These are phyloP conservation scores for Morone saxatilis DNA, from an alignment of 2,113 vertebrate genomes.

Conservation along the genomic window DNA sequence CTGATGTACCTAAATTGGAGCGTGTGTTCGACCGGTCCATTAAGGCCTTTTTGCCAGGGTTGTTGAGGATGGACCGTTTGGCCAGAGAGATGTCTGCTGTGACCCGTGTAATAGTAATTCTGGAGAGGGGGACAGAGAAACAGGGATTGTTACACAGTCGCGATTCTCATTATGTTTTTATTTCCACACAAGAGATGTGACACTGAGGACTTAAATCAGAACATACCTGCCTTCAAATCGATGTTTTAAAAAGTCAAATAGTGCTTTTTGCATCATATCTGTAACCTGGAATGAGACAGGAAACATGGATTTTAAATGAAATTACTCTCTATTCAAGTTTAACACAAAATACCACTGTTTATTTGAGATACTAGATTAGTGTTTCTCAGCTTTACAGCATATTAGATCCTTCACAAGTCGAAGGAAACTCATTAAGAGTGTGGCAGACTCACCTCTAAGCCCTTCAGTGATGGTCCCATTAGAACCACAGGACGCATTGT, in stretches of 20 bases:
- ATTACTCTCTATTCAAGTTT: neutral
- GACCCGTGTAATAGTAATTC: constrained; percentile 98
- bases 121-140: constrained; percentile 66
- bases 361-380: neutral
- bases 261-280: constrained; percentile 99
- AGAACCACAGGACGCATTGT: constrained; percentile 99
- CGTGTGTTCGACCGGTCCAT: constrained; percentile 97
- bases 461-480: constrained; percentile 98
- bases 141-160: neutral
- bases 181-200: neutral
- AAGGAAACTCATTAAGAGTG: neutral
- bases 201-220: constrained; percentile 35
- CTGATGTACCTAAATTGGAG: constrained; percentile 92
- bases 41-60: constrained; percentile 97
- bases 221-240: constrained; percentile 99
- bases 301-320: constrained; percentile 12
- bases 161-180: neutral
- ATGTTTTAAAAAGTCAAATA: constrained; percentile 99
- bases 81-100: constrained; percentile 98
- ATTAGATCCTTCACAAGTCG: neutral
- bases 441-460: constrained; percentile 91
- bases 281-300: constrained; percentile 90
- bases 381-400: neutral
- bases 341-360: neutral
- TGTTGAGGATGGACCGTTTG: constrained; percentile 97